Evolutionary conservation across 2,113 vertebrate species (phyloP).

Genomic region (Pachycephala philippinensis): DNA sequence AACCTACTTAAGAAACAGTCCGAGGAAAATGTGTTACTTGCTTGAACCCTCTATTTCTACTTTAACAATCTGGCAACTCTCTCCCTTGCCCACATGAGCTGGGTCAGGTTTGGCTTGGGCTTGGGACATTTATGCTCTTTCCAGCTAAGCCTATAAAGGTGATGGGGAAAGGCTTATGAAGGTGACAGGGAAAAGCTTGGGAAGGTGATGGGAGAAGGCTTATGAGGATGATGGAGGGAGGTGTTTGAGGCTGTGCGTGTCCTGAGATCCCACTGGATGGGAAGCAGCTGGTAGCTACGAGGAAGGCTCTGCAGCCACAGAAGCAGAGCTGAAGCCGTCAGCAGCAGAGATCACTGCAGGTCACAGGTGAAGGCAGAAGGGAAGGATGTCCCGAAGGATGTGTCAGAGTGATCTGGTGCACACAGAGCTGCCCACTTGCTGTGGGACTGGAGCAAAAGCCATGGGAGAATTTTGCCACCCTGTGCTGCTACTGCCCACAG

Average conservation of each 20-base stretch:
- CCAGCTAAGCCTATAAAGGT: neutral
- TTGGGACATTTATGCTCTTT: neutral
- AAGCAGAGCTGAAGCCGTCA: neutral
- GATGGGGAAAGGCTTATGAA: neutral
- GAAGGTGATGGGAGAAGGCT: neutral
- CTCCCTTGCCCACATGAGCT: neutral
- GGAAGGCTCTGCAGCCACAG: neutral
- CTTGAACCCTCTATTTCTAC: neutral
- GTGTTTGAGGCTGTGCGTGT: neutral
- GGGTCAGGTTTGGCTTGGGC: neutral
- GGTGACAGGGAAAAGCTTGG: neutral
- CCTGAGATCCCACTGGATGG: neutral
- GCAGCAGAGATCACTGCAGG: neutral
- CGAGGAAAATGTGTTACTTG: neutral
- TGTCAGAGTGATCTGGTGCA: neutral
- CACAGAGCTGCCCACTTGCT: neutral
- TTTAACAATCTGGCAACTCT: neutral
- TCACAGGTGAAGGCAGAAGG: neutral
- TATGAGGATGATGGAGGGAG: neutral
- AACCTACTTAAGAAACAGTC: neutral
- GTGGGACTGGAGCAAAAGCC: neutral
- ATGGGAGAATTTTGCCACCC: neutral
- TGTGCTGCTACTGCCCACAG: rapidly evolving
- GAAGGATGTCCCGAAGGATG: neutral
- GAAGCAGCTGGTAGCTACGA: neutral